Base-by-base conservation (phyloP, 2,113 vertebrate genomes). In the Helogale parvula region DNA sequence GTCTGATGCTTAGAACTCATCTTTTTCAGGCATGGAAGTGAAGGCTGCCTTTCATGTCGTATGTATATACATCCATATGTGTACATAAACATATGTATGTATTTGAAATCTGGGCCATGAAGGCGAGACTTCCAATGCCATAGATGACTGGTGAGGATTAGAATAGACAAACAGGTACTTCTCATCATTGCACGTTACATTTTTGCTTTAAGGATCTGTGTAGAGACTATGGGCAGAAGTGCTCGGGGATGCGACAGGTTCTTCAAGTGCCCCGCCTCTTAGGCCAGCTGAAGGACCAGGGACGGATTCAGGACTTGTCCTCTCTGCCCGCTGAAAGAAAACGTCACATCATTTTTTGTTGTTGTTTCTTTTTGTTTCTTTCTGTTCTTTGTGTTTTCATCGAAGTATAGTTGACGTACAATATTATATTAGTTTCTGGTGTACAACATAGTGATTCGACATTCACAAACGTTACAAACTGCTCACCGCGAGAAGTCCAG, bases 271-370 rank as follows among this genome's bases (percentile, higher is more conserved):
- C 31, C 29, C 31, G 68, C 35, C 8, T 97, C 71, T 96, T 93
- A 96, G 57, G n/a, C 57, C 38, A 97, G 66, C 21, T 69, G 35
- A 94, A 11, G 4, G 33, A 35, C 31, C 31, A 85, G 77, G 8
- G 66, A 68, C 68, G 7, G 38, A 93, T 79, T 93, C 68, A 94
- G 21, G 12, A 83, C 35, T 83, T 83, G 19, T 57, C 50, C 74
- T 68, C 41, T 96, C 83, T 92, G 69, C 33, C 31, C 85, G 65
- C 79, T 76, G 50, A 93, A 96, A 93, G 35, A 93, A 93, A 93
- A 96, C 69, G 54, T 80, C 54, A 83, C 14, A 68, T 96, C 16
- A 79, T 88, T 52, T 88, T 81, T 93, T 65, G 41, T 63, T 63
- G 27, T 66, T 60, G 57, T 23, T 60, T 23, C 57, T 9, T 60